Base-by-base conservation (phyloP, 2,113 vertebrate genomes). In the Recurvirostra avosetta region DNA sequence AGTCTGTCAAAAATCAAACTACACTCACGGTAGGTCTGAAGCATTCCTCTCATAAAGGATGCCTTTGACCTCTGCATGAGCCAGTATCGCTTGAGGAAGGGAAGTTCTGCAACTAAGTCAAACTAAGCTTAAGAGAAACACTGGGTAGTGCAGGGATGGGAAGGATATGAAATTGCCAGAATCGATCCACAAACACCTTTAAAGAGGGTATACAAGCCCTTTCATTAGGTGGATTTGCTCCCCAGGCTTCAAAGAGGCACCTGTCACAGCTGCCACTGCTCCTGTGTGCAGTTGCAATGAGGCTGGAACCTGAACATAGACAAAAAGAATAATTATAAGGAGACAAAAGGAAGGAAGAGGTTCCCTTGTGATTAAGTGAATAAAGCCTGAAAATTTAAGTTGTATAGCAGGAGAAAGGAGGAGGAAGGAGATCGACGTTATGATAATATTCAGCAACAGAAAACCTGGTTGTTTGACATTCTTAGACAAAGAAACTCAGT, bases 211-310 rank as follows among this genome's bases (percentile, higher is more conserved):
- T 52, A 61, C 47, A 59, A 89, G 78, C 68, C 76, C 86, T 87
- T 93, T 91, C 50, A 74, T 91, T 74, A 94, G 76, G 68, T 59
- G 23, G 26, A 70, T 91, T 89, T 94, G 2, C 89, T 89, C 73
- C 67, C 45, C 91, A 92, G 68, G 79, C 66, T 88, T 94, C 90
- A 95, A 93, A 95, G 93, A 55, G 63, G 50, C 78, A 50, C 62
- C 81, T 90, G 74, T 61, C 78, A 94, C 76, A 86, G 59, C 88
- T 90, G 88, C 74, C 70, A 87, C 32, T 2, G 4, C 41, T 90
- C 62, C 53, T 68, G 66, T 0, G 1, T 45, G 58, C 41, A 27
- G 78, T 66, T 62, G 58, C 53, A 70, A 32, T 11, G 38, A 82
- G 41, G 29, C 41, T 94, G 78, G 41, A 88, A 62, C 21, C 23